Evolutionary conservation across 2,797 vertebrate genomes (phyloP).

Genomic region (Peromyscus attwateri): DNA sequence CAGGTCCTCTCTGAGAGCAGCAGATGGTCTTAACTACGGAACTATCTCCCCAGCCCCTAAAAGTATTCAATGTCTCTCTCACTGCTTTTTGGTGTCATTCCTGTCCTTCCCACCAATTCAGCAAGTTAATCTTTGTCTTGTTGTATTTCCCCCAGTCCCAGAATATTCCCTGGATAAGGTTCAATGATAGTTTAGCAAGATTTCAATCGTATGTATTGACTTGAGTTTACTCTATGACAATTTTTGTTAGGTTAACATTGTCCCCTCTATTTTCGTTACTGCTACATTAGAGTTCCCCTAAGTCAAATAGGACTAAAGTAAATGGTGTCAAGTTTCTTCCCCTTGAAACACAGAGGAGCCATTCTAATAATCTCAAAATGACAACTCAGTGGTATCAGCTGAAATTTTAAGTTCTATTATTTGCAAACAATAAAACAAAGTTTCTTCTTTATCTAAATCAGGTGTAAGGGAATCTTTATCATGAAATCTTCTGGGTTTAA

Average conservation of each 20-base stretch:
- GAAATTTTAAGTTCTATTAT: constrained; percentile 58
- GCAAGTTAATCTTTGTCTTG: background rate
- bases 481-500: background rate
- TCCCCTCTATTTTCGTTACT: background rate
- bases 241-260: background rate
- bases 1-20: background rate
- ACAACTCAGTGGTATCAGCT: background rate
- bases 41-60: background rate
- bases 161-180: background rate
- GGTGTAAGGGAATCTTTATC: background rate
- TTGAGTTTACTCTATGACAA: background rate
- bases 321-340: background rate
- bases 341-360: background rate
- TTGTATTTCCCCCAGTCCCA: background rate
- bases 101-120: background rate
- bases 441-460: background rate
- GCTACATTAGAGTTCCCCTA: constrained; percentile 19
- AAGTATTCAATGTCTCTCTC: background rate
- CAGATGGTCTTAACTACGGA: background rate
- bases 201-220: constrained; percentile 31
- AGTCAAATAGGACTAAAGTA: constrained; percentile 15
- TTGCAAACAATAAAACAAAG: constrained; percentile 29
- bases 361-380: constrained; percentile 40
- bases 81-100: background rate
- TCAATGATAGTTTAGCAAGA: background rate